Conservation (phyloP, 2,797 vertebrate species). For the Poecilia wingei region DNA sequence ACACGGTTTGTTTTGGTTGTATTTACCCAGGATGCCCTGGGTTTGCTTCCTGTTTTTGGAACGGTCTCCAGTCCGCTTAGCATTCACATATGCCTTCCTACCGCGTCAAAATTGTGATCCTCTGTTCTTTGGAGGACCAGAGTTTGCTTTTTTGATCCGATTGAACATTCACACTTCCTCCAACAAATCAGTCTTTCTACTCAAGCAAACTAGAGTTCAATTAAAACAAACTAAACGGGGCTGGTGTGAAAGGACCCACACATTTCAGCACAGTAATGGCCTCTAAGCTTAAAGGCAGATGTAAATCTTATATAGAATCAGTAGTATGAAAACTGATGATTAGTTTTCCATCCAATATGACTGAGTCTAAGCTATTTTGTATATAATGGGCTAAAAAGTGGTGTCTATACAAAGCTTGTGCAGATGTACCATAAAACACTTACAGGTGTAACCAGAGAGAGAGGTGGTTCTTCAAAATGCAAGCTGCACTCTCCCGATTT, state of each 20-base stretch:
- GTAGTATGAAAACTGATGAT: background rate
- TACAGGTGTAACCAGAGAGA: background rate
- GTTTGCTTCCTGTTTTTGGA: too few relatives aligned
- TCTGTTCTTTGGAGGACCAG: too few relatives aligned
- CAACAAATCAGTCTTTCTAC: too few relatives aligned
- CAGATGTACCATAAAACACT: background rate
- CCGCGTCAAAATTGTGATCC: too few relatives aligned
- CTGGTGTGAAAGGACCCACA: background rate
- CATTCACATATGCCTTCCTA: too few relatives aligned
- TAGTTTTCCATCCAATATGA: background rate
- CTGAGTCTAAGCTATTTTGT: background rate
- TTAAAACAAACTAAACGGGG: too few relatives aligned
- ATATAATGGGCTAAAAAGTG: background rate
- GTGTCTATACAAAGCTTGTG: background rate
- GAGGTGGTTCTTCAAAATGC: background rate
- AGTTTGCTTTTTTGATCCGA: too few relatives aligned
- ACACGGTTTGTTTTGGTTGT: too few relatives aligned
- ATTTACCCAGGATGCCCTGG: too few relatives aligned
- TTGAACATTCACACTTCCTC: too few relatives aligned
- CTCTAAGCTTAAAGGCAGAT: background rate
- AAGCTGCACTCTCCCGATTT: background rate
- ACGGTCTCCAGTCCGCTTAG: too few relatives aligned
- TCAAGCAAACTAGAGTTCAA: too few relatives aligned
- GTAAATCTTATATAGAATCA: background rate
- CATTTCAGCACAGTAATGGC: background rate